Percentiles rank a stretch among this genome's conserved stretches.
Evolutionary conservation across 2,113 vertebrate genomes (phyloP).

Genomic region (Suncus etruscus): DNA sequence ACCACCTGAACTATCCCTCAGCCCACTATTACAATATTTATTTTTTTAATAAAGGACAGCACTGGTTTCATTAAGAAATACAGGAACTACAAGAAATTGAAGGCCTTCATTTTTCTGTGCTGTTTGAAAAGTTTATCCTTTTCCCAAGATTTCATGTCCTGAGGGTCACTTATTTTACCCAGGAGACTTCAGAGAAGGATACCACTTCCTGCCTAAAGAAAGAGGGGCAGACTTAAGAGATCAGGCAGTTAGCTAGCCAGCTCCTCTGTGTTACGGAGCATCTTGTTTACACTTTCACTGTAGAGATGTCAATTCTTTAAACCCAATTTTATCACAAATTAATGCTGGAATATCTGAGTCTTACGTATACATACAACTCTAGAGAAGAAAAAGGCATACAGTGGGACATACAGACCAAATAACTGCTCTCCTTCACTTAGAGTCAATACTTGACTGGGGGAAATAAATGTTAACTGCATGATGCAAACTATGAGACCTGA

Average conservation of each 20-base stretch:
- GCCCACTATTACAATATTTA: too few species aligned
- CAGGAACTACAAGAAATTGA: background rate
- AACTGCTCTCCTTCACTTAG: conserved; percentile 22
- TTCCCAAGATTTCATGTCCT: background rate
- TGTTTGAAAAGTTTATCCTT: background rate
- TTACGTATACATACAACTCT: background rate
- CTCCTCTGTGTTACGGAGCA: background rate
- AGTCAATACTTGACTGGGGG: background rate
- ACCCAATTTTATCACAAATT: background rate
- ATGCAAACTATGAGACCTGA: background rate
- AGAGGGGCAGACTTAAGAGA: background rate
- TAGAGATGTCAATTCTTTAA: background rate
- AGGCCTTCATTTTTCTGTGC: background rate
- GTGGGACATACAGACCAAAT: conserved; percentile 57
- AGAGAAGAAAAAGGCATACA: conserved; percentile 58
- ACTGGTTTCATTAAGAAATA: conserved; percentile 4
- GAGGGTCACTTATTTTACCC: background rate
- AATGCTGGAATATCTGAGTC: background rate
- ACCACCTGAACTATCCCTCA: too few species aligned
- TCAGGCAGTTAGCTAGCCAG: background rate
- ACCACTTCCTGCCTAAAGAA: background rate
- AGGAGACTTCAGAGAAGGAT: background rate
- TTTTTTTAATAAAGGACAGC: background rate
- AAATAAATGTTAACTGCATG: background rate
- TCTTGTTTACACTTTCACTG: background rate